Evolutionary conservation across 2,797 vertebrate species (phyloP), one percentile per base, ranked within the genome.

Genomic region (Scleropages formosus): DNA sequence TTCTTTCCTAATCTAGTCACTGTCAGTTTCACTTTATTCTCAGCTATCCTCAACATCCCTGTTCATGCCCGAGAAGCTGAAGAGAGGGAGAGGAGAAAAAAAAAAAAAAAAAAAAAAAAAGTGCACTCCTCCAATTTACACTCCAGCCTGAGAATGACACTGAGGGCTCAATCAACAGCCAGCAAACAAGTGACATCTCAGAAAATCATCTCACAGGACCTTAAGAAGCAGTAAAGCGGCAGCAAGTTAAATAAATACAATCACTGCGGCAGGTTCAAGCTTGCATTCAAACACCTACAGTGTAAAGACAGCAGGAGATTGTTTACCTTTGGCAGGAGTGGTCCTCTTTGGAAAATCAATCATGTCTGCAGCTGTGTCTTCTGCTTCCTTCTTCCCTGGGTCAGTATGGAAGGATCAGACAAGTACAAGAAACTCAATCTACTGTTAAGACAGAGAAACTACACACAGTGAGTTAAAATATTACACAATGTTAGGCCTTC

Each of bases 261-360:
- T n/a, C 61, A 11, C 67, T 6, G 47, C 24, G 18, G 18, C 18
- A 18, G 0, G 15, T 39, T 39, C 39, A 39, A 39, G 31, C 6
- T 31, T 39, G 31, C 31, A 39, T 39, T 39, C 31, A 39, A 39
- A 2, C 31, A 39, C 6, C 2, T 31, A 39, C 6, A 6, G 31
- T 39, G 31, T 39, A 39, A 39, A 39, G 31, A 39, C 31, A 2
- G 6, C 6, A 2, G 6, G 6, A 39, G 31, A 39, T 39, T 27
- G 39, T 11, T 78, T 87, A 98, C 97, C 97, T 94, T 95, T 94
- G 86, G 96, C 95, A 70, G 95, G 95, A 26, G 90, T 85, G 62
- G 86, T 90, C 88, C 95, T 95, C 91, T 95, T 96, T 83, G 97
- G 96, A 87, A 99, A 96, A 85, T 98, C 96, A 87, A 98, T 92